A percentile compares a stretch with the other conserved stretches of the same genome.
Conservation (phyloP, 2,888 invertebrate genomes). For the Microplitis deprimator region DNA sequence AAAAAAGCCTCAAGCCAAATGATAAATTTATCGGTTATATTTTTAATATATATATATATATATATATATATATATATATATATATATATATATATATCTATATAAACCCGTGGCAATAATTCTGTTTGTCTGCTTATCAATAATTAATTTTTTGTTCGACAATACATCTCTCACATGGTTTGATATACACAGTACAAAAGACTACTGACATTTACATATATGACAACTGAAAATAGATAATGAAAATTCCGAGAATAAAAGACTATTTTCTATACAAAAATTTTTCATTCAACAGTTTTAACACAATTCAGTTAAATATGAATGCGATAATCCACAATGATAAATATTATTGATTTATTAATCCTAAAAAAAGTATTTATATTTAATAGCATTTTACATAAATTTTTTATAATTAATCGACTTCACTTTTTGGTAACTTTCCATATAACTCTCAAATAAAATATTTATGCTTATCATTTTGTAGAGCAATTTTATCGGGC, state of each 20-base stretch:
- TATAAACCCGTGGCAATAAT: neutral
- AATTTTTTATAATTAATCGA: no score
- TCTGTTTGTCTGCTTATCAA: neutral
- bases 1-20: slow-evolving; percentile 20
- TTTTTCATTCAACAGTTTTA: neutral
- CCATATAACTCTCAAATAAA: no score
- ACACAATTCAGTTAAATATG: neutral
- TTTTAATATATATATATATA: neutral
- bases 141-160: neutral
- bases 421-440: no score
- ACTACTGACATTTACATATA: neutral
- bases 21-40: slow-evolving; percentile 8
- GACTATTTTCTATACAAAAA: neutral
- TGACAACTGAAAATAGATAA: neutral
- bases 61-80: neutral
- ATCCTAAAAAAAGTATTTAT: neutral
- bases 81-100: neutral
- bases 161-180: neutral
- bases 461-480: no score
- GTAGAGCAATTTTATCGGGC: no score
- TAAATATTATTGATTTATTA: neutral
- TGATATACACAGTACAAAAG: neutral
- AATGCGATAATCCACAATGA: neutral
- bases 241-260: neutral
- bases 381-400: no score